Base-by-base conservation (phyloP, 2,113 vertebrate genomes). In the Furnarius figulus region DNA sequence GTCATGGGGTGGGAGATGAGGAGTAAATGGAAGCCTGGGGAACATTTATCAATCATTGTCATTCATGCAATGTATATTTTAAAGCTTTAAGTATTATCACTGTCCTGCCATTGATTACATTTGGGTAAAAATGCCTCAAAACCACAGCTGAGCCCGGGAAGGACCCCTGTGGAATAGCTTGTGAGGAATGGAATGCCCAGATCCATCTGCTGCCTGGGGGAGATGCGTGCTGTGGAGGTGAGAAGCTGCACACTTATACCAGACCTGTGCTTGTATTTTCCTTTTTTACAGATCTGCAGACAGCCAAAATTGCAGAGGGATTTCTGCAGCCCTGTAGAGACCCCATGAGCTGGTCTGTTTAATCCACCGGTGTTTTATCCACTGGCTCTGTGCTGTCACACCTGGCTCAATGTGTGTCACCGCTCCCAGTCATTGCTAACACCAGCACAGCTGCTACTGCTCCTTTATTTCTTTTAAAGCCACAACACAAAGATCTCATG, bases 321-420 rank as follows among this genome's bases (percentile, higher is more conserved):
- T 42, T 58, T 52, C 73, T n/a, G 19, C 58, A 53, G 82, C 72
- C 24, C 3, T 10, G 44, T 1, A n/a, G 40, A 56, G 35, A 39
- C 5, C 2, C 66, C 21, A 8, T 0, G 37, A 55, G 56, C 30
- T 3, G 4, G 22, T n/a, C 3, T 80, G 59, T 8, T 30, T 35
- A 8, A 19, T 10, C 49, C 77, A 24, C 20, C 23, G 12, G 19
- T 40, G 61, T 42, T 63, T 23, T 35, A 40, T 8, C 70, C 5
- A 3, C 59, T 5, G 12, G 31, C 66, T 39, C 61, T 14, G 62
- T 3, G 1, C 67, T 53, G 77, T 18, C 44, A 4, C 5, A 35
- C 25, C 37, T 3, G 1, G 30, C 42, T 10, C 18, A 50, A 10
- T 1, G 1, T 3, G 3, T 19, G 37, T 14, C 61, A 3, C 1